These are phyloP conservation scores for Clarias magur DNA, from an alignment of 2,113 vertebrate genomes.

Conservation along the genomic window DNA sequence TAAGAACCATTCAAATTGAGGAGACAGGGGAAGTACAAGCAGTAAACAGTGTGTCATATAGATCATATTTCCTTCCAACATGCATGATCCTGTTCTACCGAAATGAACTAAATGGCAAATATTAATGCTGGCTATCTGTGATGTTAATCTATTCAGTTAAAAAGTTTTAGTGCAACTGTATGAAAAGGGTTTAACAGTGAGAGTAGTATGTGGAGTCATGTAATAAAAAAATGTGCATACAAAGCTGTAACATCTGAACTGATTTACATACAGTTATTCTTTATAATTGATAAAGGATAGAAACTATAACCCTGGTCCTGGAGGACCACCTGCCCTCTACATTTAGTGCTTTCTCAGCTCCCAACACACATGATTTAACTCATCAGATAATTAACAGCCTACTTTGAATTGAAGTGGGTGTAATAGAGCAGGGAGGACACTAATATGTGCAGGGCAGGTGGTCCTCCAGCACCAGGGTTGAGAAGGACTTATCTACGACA, in stretches of 20 bases:
- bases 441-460: too few relatives aligned
- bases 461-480: too few relatives aligned
- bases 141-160: background rate
- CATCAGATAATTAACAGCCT: too few relatives aligned
- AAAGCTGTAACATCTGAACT: background rate
- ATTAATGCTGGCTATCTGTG: background rate
- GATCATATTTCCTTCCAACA: background rate
- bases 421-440: too few relatives aligned
- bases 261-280: background rate
- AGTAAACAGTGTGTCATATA: background rate
- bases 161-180: background rate
- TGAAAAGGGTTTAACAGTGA: background rate
- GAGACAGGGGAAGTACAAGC: background rate
- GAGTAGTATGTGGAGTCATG: background rate
- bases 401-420: too few relatives aligned
- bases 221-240: slow-evolving; percentile 17
- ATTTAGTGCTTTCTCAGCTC: too few relatives aligned
- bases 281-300: background rate
- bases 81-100: background rate
- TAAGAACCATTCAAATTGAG: background rate
- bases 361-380: too few relatives aligned
- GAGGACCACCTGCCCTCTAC: too few relatives aligned
- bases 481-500: too few relatives aligned
- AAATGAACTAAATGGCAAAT: background rate
- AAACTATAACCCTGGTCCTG: too few relatives aligned